Evolutionary conservation across 2,797 vertebrate species (phyloP).

Genomic region (Chloroceryle amazona): DNA sequence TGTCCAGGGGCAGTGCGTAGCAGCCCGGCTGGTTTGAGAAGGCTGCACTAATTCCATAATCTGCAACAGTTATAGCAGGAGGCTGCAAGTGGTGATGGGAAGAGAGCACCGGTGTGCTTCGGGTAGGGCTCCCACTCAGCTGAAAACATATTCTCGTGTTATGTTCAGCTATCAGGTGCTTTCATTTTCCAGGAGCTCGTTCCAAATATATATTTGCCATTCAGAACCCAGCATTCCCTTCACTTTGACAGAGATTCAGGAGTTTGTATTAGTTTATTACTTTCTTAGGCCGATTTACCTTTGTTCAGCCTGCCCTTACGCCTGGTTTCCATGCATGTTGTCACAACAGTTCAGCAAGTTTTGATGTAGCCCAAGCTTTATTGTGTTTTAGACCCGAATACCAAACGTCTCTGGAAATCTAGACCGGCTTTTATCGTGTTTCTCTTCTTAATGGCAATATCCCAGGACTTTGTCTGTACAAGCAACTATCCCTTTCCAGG

Average conservation of each 20-base stretch:
- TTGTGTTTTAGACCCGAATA: conserved; percentile 32
- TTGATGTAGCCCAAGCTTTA: conserved; percentile 10
- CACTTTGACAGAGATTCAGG: conserved; percentile 16
- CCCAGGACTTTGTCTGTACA: conserved; percentile 59
- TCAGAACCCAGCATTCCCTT: conserved; percentile 33
- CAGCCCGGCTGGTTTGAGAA: background rate
- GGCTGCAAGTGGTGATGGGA: background rate
- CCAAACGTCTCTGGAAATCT: conserved; percentile 49
- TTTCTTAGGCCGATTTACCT: conserved; percentile 14
- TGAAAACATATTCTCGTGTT: background rate
- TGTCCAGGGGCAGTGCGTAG: background rate
- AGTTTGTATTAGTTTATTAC: conserved; percentile 13
- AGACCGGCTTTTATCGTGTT: conserved; percentile 34
- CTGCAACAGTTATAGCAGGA: background rate
- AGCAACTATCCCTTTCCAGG: conserved; percentile 69
- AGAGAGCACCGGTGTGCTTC: background rate
- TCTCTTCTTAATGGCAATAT: conserved; percentile 48
- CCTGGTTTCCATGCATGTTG: background rate
- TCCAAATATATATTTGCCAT: conserved; percentile 28
- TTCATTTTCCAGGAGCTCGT: conserved; percentile 44
- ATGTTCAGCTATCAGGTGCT: conserved; percentile 37
- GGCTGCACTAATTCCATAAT: background rate
- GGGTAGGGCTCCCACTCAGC: background rate
- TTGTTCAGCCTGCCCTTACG: background rate
- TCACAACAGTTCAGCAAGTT: conserved; percentile 17